A percentile compares a stretch with the other conserved stretches of the same genome.
These are phyloP conservation scores for Hedya salicella DNA, from an alignment of 2,888 invertebrate species.

Conservation along the genomic window DNA sequence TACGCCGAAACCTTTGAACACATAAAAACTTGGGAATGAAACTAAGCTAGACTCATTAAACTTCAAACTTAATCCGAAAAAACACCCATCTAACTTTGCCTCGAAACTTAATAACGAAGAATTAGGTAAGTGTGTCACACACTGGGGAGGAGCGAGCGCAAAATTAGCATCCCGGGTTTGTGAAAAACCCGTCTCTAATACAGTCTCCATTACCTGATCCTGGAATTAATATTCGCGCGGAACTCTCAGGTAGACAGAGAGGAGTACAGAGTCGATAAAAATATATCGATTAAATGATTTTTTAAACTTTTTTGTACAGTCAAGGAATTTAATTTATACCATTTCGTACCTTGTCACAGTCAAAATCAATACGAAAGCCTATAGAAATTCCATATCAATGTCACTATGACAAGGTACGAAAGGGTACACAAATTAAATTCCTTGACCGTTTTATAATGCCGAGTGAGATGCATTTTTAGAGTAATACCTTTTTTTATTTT, in stretches of 20 bases:
- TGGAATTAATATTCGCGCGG: slow-evolving; percentile 63
- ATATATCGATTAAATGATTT: slow-evolving; percentile 50
- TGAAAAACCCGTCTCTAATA: slow-evolving; percentile 67
- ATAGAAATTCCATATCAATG: too few relatives aligned
- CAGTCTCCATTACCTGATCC: slow-evolving; percentile 63
- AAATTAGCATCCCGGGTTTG: slow-evolving; percentile 54
- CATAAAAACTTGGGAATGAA: background rate
- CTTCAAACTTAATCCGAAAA: slow-evolving; percentile 1
- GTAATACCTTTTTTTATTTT: too few relatives aligned
- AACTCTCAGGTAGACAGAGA: slow-evolving; percentile 46
- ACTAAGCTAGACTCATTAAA: slow-evolving; percentile 15
- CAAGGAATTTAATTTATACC: too few relatives aligned
- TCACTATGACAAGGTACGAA: too few relatives aligned
- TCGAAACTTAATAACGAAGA: slow-evolving; percentile 14
- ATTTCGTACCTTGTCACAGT: too few relatives aligned
- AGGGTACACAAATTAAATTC: too few relatives aligned
- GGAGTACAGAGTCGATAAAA: slow-evolving; percentile 41
- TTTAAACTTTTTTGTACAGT: too few relatives aligned
- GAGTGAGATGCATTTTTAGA: too few relatives aligned
- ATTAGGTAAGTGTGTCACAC: slow-evolving; percentile 32
- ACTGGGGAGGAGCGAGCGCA: slow-evolving; percentile 51
- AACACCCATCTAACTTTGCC: background rate
- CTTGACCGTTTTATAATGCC: too few relatives aligned
- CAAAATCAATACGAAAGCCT: too few relatives aligned
- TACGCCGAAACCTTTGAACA: background rate